Evolutionary conservation across 2,113 vertebrate species (phyloP).

Genomic region (Microtus montanus): DNA sequence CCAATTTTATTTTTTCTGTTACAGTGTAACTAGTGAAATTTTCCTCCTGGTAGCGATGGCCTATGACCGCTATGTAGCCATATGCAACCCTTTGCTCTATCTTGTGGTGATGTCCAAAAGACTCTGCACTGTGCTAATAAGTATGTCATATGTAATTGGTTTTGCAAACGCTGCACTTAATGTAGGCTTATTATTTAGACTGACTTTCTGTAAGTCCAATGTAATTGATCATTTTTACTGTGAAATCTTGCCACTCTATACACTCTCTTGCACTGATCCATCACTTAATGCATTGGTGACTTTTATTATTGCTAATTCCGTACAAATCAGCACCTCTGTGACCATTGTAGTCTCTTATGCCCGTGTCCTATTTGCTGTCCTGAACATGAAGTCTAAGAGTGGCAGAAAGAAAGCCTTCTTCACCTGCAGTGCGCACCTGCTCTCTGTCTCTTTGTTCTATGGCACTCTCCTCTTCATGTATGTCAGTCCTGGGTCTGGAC

Average conservation of each 20-base stretch:
- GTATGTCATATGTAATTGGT: not conserved
- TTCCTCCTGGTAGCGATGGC: not conserved
- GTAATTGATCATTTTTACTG: constrained; percentile 64
- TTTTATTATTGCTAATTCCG: not conserved
- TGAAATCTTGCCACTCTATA: constrained; percentile 62
- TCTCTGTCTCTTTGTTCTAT: constrained; percentile 7
- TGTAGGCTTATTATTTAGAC: not conserved
- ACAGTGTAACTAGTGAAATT: not conserved
- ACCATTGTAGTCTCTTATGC: too few species aligned
- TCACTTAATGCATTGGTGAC: constrained; percentile 41
- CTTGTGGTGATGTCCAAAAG: not conserved
- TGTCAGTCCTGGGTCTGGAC: not conserved
- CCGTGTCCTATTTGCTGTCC: too few species aligned
- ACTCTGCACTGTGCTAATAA: not conserved
- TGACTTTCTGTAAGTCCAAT: constrained; percentile 50
- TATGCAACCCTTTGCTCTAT: not conserved
- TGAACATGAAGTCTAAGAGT: too few species aligned
- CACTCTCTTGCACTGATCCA: constrained; percentile 67
- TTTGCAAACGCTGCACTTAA: not conserved
- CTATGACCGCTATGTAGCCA: constrained; percentile 3
- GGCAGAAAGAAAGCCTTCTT: too few species aligned
- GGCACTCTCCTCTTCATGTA: constrained; percentile 45
- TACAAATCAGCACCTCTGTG: too few species aligned
- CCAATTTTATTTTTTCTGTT: constrained; percentile 8
- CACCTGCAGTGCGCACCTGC: not conserved